Base-by-base conservation (phyloP, 2,113 vertebrate genomes). In the Rhabdomys dilectus region DNA sequence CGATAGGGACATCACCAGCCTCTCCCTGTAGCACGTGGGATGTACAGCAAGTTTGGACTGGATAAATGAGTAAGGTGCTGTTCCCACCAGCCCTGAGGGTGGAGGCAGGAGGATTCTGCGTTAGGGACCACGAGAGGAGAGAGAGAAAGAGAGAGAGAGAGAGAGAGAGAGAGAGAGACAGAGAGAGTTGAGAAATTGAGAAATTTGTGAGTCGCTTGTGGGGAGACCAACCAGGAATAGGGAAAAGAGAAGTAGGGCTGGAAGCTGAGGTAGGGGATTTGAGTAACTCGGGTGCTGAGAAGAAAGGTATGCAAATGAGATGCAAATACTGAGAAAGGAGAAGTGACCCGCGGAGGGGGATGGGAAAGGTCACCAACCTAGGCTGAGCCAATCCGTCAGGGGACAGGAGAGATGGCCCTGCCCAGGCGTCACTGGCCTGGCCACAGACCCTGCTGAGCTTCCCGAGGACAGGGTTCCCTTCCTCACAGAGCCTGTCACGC, bases 231-330 rank as follows among this genome's bases (percentile, higher is more conserved):
- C 60, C 17, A 21, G 31, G 84, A 42, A 62, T 15, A 31, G 10
- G 62, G 17, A 62, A 84, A 22, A 42, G 53, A 16, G 78, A 36
- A 53, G 53, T 12, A 0, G 13, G 9, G 36, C 58, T 62, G n/a
- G n/a, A 42, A 19, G 81, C 81, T 42, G 81, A 62, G 24, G 24
- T 9, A 7, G 13, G 81, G n/a, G 81, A 84, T 84, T 84, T 31
- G 58, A 24, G 81, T 62, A 62, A 29, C 24, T 11, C 11, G 4
- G 19, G 34, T 64, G 29, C 21, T 53, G 77, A 15, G 36, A 62
- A 88, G 53, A 81, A 73, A 11, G 56, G 45, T 42, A 96, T 94
- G 91, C 76, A 97, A 97, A 98, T 36, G 45, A 97, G 48, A 93
- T 93, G 89, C 48, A 96, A 84, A 97, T 58, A 1, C 0, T 0